A percentile compares a stretch with the other conserved stretches of the same genome.
Evolutionary conservation across 2,113 vertebrate genomes (phyloP).

Genomic region (Stigmatopora nigra): DNA sequence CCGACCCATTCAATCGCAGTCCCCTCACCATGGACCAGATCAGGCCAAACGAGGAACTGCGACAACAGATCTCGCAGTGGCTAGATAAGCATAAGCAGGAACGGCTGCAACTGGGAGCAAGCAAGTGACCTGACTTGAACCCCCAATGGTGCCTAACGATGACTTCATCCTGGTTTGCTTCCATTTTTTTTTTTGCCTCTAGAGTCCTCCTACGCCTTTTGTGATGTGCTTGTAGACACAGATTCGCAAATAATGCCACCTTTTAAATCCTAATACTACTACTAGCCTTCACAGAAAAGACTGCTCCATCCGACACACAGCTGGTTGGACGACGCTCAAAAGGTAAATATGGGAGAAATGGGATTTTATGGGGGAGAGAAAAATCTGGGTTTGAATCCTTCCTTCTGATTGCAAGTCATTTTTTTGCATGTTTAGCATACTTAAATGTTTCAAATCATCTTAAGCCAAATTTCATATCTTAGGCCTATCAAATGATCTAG

Average conservation of each 20-base stretch:
- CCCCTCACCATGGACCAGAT: constrained; percentile 99
- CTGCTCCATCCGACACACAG: constrained; percentile 26
- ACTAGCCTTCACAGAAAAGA: constrained; percentile 33
- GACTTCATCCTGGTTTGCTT: constrained; percentile 25
- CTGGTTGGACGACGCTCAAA: constrained; percentile 21
- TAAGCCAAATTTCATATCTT: neutral
- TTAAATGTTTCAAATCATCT: neutral
- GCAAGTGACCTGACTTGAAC: constrained; percentile 61
- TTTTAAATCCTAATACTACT: constrained; percentile 5
- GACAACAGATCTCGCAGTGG: constrained; percentile 89
- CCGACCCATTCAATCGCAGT: constrained; percentile 97
- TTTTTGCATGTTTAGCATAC: neutral
- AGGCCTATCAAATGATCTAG: neutral
- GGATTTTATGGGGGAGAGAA: neutral
- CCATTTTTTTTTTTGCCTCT: constrained; percentile 23
- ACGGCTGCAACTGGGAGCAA: constrained; percentile 75
- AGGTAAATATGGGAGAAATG: constrained; percentile 10
- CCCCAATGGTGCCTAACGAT: constrained; percentile 29
- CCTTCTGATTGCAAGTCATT: neutral
- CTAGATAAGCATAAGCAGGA: constrained; percentile 84
- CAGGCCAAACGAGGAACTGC: constrained; percentile 92
- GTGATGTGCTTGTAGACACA: constrained; percentile 37
- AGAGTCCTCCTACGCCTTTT: constrained; percentile 28
- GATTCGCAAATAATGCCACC: constrained; percentile 30
- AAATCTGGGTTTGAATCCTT: neutral